These are phyloP conservation scores for Anodontia alba DNA, from an alignment of 2,888 invertebrate species.

Conservation along the genomic window DNA sequence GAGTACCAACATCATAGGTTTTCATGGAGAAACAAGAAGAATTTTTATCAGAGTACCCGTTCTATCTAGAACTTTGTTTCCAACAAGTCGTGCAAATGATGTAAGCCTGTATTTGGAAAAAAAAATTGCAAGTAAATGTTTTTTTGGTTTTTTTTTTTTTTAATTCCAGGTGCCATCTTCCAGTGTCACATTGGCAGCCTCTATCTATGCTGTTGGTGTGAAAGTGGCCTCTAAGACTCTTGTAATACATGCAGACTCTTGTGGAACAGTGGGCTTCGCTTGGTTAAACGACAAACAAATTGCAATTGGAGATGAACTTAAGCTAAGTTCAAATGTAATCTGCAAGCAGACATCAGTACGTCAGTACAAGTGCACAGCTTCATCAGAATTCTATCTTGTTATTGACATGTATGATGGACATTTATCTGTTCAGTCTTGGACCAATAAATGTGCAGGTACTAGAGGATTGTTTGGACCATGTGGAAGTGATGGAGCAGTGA, in stretches of 20 bases:
- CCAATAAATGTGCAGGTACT: constrained; percentile 42
- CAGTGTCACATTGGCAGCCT: constrained; percentile 33
- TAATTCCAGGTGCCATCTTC: not conserved
- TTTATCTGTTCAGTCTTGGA: constrained; percentile 47
- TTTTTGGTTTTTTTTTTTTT: not conserved
- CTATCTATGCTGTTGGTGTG: not conserved
- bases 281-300: constrained; percentile 50
- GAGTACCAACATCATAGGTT: too few species aligned
- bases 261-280: constrained; percentile 28
- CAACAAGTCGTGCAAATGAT: too few species aligned
- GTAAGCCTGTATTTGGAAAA: too few species aligned
- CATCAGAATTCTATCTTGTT: constrained; percentile 43
- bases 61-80: too few species aligned
- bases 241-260: constrained; percentile 47
- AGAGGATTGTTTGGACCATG: constrained; percentile 65
- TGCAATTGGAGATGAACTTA: constrained; percentile 41
- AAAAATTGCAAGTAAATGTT: too few species aligned
- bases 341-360: constrained; percentile 36
- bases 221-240: constrained; percentile 39
- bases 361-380: constrained; percentile 46
- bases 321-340: constrained; percentile 32
- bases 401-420: constrained; percentile 55
- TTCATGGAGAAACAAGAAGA: too few species aligned
- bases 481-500: constrained; percentile 45
- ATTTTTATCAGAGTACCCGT: too few species aligned